Percentiles rank a stretch among this genome's conserved stretches.
Conservation (phyloP, 2,113 vertebrate species). For the Rafetus swinhoei region DNA sequence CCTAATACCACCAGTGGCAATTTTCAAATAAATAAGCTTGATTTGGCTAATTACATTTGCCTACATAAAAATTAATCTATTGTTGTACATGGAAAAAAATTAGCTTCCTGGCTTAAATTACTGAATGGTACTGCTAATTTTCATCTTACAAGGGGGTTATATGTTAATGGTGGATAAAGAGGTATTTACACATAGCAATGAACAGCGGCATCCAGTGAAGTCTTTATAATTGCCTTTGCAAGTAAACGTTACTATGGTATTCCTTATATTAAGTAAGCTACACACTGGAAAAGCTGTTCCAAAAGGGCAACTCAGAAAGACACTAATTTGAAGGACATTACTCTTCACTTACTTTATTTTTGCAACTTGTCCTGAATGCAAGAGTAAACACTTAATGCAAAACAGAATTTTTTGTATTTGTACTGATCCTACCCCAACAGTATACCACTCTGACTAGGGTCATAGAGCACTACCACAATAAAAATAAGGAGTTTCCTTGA, state of each 20-base stretch:
- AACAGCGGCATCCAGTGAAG: fast-evolving
- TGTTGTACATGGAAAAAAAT: neutral
- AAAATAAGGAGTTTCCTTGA: neutral
- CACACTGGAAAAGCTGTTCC: neutral
- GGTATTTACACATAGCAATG: fast-evolving
- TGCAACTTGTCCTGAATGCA: neutral
- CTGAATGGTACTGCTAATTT: neutral
- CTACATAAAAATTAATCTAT: constrained; percentile 1
- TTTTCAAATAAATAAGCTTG: constrained; percentile 32
- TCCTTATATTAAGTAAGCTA: neutral
- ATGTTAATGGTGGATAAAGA: neutral
- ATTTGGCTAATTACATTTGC: neutral
- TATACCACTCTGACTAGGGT: neutral
- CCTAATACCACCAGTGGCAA: constrained; percentile 45
- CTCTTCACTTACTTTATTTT: neutral
- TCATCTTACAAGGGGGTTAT: neutral
- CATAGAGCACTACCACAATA: neutral
- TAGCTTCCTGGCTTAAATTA: neutral
- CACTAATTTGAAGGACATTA: neutral
- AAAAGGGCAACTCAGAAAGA: neutral
- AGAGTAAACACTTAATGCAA: constrained; percentile 11
- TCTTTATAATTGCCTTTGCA: neutral
- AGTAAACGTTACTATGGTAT: neutral
- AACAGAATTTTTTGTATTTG: neutral
- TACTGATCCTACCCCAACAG: neutral